A percentile compares a stretch with the other conserved stretches of the same genome.
These are phyloP conservation scores for Trissoscelio sp. DNA, from an alignment of 2,888 invertebrate genomes.

Conservation along the genomic window DNA sequence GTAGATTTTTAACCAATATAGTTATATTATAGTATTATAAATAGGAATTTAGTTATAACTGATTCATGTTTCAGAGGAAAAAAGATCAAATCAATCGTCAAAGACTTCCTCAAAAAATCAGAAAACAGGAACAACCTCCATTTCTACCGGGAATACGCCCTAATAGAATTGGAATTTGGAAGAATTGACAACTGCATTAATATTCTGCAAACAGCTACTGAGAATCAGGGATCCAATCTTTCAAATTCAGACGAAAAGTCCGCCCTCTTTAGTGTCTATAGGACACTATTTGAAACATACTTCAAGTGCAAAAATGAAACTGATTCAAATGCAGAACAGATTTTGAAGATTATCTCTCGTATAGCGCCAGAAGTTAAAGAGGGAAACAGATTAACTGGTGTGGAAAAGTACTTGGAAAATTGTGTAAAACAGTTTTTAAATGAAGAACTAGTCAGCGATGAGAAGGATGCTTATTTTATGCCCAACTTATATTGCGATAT, in stretches of 20 bases:
- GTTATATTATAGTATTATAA: slow-evolving; percentile 15
- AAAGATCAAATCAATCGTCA: slow-evolving; percentile 84
- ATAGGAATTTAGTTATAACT: slow-evolving; percentile 3
- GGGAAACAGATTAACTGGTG: slow-evolving; percentile 67
- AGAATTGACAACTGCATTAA: slow-evolving; percentile 83
- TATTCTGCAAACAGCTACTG: slow-evolving; percentile 84
- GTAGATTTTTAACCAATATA: slow-evolving; percentile 55
- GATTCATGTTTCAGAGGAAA: slow-evolving; percentile 80
- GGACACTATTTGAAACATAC: slow-evolving; percentile 81
- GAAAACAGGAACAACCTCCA: slow-evolving; percentile 85
- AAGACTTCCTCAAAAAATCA: slow-evolving; percentile 85
- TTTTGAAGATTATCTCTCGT: slow-evolving; percentile 72
- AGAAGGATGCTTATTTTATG: slow-evolving; percentile 81
- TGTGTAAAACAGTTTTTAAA: slow-evolving; percentile 72
- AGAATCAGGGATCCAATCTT: slow-evolving; percentile 75
- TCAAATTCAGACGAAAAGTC: slow-evolving; percentile 77
- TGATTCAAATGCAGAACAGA: slow-evolving; percentile 68
- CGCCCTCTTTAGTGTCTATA: slow-evolving; percentile 82
- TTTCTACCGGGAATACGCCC: slow-evolving; percentile 87
- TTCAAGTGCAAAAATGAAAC: slow-evolving; percentile 72
- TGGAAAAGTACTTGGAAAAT: slow-evolving; percentile 74
- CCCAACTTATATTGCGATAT: slow-evolving; percentile 85
- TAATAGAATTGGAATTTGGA: slow-evolving; percentile 86
- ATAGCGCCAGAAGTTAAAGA: slow-evolving; percentile 68
- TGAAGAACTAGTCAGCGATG: slow-evolving; percentile 29